Conservation (phyloP, 2,113 vertebrate genomes). For the Nycticryphes semicollaris region DNA sequence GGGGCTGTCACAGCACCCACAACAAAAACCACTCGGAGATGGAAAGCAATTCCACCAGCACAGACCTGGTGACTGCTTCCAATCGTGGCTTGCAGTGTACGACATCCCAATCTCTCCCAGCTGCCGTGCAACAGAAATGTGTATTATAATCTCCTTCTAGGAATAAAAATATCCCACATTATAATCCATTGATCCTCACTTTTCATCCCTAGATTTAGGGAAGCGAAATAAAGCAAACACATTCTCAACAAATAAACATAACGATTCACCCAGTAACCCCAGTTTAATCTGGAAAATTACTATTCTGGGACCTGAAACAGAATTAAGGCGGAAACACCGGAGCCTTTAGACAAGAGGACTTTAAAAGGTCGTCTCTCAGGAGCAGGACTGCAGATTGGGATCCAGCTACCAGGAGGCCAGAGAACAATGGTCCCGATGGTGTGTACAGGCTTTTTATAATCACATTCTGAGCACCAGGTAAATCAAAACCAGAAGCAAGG, state of each 20-base stretch:
- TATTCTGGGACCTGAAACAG: background rate
- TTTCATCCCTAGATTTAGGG: background rate
- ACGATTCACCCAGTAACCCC: background rate
- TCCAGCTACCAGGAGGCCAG: background rate
- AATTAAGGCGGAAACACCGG: background rate
- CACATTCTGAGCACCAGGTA: background rate
- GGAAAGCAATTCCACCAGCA: background rate
- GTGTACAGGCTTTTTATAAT: background rate
- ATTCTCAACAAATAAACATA: background rate
- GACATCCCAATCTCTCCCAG: background rate
- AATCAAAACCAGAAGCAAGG: background rate
- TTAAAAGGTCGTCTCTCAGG: background rate
- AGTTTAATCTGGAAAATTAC: background rate
- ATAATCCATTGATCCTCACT: background rate
- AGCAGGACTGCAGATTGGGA: background rate
- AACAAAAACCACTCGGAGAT: fast-evolving
- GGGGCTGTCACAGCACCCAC: background rate
- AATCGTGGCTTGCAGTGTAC: no score
- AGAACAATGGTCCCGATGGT: background rate
- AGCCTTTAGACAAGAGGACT: background rate
- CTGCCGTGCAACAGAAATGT: background rate
- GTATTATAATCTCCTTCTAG: slow-evolving; percentile 10
- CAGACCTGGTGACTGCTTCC: background rate
- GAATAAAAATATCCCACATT: slow-evolving; percentile 15
- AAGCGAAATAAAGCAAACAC: fast-evolving